Evolutionary conservation across 2,113 vertebrate species (phyloP).

Genomic region (Oryzias curvinotus): DNA sequence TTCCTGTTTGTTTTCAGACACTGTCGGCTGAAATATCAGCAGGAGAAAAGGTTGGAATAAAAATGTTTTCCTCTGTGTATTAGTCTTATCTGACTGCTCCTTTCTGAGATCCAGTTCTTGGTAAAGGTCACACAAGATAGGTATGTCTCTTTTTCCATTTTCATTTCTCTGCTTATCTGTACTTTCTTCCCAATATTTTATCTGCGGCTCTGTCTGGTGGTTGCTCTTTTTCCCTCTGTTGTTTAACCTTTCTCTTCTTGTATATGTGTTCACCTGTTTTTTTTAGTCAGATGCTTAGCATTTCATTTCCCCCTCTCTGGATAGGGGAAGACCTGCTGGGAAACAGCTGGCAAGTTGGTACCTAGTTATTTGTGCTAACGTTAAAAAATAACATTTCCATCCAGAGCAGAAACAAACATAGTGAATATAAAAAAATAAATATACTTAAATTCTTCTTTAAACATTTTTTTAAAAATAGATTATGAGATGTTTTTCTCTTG

Average conservation of each 20-base stretch:
- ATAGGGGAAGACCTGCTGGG: constrained; percentile 2
- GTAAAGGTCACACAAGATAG: constrained; percentile 66
- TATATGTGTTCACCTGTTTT: constrained; percentile 5
- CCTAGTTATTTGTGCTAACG: not conserved
- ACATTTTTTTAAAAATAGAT: too few species aligned
- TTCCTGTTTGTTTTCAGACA: constrained; percentile 33
- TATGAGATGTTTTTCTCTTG: too few species aligned
- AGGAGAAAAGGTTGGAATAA: constrained; percentile 63
- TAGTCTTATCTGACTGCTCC: constrained; percentile 55
- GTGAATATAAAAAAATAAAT: too few species aligned
- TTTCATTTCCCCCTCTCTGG: constrained; percentile 9
- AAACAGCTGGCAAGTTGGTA: not conserved
- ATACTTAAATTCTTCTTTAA: too few species aligned
- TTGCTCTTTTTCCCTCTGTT: constrained; percentile 20
- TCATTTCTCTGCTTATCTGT: constrained; percentile 57
- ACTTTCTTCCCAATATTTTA: constrained; percentile 37
- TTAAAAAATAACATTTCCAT: too few species aligned
- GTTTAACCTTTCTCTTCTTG: not conserved
- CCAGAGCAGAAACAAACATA: too few species aligned
- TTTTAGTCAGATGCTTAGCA: constrained; percentile 8
- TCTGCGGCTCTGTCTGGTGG: constrained; percentile 30
- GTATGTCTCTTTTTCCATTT: constrained; percentile 56
- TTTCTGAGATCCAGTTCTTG: constrained; percentile 49
- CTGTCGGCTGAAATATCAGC: constrained; percentile 60
- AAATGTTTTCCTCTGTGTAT: constrained; percentile 57